Evolutionary conservation across 2,888 invertebrate species (phyloP).

Genomic region (Stenchaetothrips biformis): DNA sequence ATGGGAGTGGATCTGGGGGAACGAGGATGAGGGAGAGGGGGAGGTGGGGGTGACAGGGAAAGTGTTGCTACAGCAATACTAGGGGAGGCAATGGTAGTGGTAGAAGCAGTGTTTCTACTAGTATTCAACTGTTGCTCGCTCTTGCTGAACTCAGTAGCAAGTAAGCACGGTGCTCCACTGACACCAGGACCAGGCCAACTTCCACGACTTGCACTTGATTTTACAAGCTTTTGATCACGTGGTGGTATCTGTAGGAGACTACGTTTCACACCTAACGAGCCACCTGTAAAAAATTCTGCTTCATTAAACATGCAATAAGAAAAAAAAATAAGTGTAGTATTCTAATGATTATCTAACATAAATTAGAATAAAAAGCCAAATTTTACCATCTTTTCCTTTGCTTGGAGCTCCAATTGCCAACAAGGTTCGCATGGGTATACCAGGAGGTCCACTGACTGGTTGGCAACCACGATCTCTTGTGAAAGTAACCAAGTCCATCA

Average conservation of each 20-base stretch:
- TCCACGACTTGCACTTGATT: conserved; percentile 71
- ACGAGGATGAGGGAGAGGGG: conserved; percentile 20
- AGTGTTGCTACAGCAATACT: conserved; percentile 31
- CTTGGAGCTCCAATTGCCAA: conserved; percentile 39
- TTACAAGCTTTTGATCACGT: conserved; percentile 67
- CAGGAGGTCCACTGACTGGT: conserved; percentile 34
- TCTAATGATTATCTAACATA: neutral
- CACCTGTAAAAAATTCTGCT: conserved; percentile 18
- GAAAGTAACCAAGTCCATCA: conserved; percentile 91
- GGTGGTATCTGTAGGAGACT: conserved; percentile 63
- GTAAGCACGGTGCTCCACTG: conserved; percentile 40
- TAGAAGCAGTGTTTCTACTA: conserved; percentile 32
- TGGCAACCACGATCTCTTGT: conserved; percentile 68
- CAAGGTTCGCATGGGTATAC: conserved; percentile 46
- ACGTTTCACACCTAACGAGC: conserved; percentile 46
- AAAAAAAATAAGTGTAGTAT: neutral
- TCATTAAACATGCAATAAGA: neutral
- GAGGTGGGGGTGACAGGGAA: conserved; percentile 33
- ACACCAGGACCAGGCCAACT: conserved; percentile 80
- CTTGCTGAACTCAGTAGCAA: conserved; percentile 69
- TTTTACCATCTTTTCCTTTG: conserved; percentile 9
- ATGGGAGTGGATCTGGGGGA: neutral
- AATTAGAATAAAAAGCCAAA: neutral
- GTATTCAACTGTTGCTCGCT: conserved; percentile 66
- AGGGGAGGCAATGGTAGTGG: conserved; percentile 34